Percentiles rank a stretch among this genome's conserved stretches.
Evolutionary conservation across 2,113 vertebrate species (phyloP).

Genomic region (Sula dactylatra): DNA sequence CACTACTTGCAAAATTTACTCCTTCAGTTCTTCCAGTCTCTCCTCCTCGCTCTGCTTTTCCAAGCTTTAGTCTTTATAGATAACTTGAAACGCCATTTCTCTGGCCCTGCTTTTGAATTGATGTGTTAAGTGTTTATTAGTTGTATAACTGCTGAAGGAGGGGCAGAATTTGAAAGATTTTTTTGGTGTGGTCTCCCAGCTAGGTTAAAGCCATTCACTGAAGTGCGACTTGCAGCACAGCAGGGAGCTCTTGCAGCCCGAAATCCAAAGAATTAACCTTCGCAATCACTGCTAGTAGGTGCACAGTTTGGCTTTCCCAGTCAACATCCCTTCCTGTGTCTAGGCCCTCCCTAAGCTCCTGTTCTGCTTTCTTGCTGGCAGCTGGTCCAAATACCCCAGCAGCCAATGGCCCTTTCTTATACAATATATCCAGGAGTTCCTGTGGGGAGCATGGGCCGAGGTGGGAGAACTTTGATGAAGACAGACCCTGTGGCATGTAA

Average conservation of each 20-base stretch:
- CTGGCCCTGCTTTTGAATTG: too few species aligned
- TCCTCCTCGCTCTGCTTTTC: background rate
- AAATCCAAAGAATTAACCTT: background rate
- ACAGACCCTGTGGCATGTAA: background rate
- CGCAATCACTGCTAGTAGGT: background rate
- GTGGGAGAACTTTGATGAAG: background rate
- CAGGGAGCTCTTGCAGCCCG: background rate
- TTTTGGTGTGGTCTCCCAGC: rapidly evolving
- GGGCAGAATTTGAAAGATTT: too few species aligned
- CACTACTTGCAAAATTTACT: background rate
- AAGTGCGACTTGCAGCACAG: background rate
- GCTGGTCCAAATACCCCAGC: background rate
- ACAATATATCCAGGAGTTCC: background rate
- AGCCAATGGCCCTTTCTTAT: background rate
- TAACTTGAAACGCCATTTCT: too few species aligned
- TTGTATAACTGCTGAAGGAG: too few species aligned
- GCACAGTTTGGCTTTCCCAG: background rate
- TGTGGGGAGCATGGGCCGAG: background rate
- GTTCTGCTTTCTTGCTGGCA: background rate
- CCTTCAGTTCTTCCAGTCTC: background rate
- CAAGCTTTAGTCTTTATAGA: too few species aligned
- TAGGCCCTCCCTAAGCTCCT: background rate
- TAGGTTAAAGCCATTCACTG: background rate
- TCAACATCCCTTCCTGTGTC: background rate
- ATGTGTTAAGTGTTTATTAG: too few species aligned